phyloP scores from a whole-genome alignment of 2,888 invertebrate genomes.

The Gastracanthus pulcherrimus region DNA sequence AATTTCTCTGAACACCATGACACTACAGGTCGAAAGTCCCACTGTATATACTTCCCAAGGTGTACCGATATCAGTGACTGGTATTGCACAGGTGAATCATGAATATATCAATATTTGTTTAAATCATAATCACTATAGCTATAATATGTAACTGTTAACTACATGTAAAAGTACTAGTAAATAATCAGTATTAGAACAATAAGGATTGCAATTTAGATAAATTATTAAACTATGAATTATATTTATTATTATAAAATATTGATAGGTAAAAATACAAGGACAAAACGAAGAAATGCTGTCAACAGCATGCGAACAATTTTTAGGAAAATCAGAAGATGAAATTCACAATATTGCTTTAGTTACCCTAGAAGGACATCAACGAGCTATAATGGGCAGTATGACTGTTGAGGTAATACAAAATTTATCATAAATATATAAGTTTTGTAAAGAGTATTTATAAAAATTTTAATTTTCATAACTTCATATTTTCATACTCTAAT shows the following conservation, averaged over 20 bases:
- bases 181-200: too few species aligned
- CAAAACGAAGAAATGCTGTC: conserved; percentile 93
- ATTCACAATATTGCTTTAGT: conserved; percentile 95
- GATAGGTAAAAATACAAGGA: conserved; percentile 91
- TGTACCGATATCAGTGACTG: conserved; percentile 97
- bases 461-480: too few species aligned
- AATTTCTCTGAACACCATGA: conserved; percentile 98
- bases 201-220: too few species aligned
- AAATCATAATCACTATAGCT: not conserved
- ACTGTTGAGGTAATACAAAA: conserved; percentile 85
- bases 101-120: not conserved
- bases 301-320: conserved; percentile 95
- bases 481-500: not conserved
- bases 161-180: too few species aligned
- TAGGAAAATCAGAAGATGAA: conserved; percentile 92
- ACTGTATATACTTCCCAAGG: conserved; percentile 98
- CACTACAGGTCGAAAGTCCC: conserved; percentile 95
- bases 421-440: not conserved
- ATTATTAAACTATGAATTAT: conserved; percentile 17
- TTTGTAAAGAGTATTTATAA: too few species aligned
- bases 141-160: not conserved
- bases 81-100: conserved; percentile 92
- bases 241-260: conserved; percentile 5
- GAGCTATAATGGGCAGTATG: conserved; percentile 98
- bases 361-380: conserved; percentile 95